Evolutionary conservation across 2,113 vertebrate species (phyloP).

Genomic region (Tonatia bakeri): DNA sequence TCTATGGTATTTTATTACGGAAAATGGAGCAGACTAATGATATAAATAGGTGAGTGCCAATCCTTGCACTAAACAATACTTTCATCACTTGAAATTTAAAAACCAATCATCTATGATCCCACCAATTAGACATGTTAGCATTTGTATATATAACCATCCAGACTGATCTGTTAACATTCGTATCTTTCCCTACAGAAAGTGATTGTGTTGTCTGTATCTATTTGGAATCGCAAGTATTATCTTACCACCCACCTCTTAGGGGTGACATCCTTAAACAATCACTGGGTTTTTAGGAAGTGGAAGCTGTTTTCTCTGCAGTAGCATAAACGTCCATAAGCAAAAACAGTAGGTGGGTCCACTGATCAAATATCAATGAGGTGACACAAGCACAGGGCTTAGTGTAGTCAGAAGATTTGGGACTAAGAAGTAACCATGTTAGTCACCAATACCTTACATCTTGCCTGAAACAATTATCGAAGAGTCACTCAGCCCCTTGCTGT

Average conservation of each 20-base stretch:
- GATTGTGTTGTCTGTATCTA: not conserved
- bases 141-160: not conserved
- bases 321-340: not conserved
- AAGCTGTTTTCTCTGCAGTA: not conserved
- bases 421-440: not conserved
- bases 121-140: not conserved
- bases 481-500: not conserved
- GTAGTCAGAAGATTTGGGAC: not conserved
- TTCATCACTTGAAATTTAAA: slow-evolving; percentile 3
- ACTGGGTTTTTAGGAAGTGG: not conserved
- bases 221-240: not conserved
- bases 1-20: not conserved
- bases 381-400: not conserved
- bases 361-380: not conserved
- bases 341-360: not conserved
- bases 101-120: not conserved
- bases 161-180: not conserved
- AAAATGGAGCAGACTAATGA: not conserved
- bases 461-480: not conserved
- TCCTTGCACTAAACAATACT: not conserved
- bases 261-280: not conserved
- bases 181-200: not conserved
- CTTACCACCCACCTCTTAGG: not conserved
- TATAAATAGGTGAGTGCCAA: not conserved
- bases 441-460: not conserved